Base-by-base conservation (phyloP, 2,888 invertebrate species). In the Caenorhabditis sp. region DNA sequence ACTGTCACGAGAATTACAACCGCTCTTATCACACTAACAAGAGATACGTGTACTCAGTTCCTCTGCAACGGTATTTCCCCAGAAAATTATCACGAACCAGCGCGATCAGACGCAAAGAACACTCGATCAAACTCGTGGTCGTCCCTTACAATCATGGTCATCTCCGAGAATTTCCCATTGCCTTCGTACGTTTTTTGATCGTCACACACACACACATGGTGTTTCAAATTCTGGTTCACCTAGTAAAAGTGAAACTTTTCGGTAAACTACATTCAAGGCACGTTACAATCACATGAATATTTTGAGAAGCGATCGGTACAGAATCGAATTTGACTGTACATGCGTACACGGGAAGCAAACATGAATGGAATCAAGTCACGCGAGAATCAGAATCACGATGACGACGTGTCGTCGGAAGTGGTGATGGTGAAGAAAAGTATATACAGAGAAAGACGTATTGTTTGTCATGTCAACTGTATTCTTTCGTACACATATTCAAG, bases 81-180 rank as follows among this genome's bases (percentile, higher is more conserved):
- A 58, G 24, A 49, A 35, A 70, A 79, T 64, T 64, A 79, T 79
- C 79, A 70, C 63, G 56, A 79, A 79, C 79, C 79, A 79, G 79
- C 51, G 79, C 79, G 79, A 79, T 70, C 79, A 79, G 56, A 79
- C 35, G 63, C 79, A 79, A 70, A 79, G 79, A 79, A 79, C 79
- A 70, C 68, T 61, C 49, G 64, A 79, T 56, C 64, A 79, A 56
- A 63, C 79, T 64, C 64, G 70, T 79, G 79, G 79, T 35, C 31
- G 38, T 41, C 47, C 66, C 58, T 47, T 31, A n/a, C 19, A 19
- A 19, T 47, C 47, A 16, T n/a, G 7, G 47, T 47, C 61, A 35
- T 61, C 41, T 41, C n/a, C 35, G 35, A 58, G 31, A 19, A 31
- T n/a, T 35, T n/a, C n/a, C n/a, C 31, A 70, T 41, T 51, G n/a